Percentiles rank a stretch among this genome's conserved stretches.
Conservation (phyloP, 2,113 vertebrate genomes). For the Lophius piscatorius region DNA sequence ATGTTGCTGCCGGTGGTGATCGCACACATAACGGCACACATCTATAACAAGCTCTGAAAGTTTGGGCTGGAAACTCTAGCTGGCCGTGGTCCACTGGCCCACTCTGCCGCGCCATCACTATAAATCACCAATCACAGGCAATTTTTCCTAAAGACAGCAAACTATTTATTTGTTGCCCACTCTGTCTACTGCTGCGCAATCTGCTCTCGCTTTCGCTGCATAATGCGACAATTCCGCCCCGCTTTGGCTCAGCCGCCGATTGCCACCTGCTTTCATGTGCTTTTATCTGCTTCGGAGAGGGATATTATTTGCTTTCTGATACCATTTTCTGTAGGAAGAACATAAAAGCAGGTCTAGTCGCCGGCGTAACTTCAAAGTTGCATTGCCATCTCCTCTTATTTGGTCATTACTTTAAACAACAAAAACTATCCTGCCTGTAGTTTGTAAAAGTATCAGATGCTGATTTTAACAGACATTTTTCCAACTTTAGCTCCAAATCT, state of each 20-base stretch:
- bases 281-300: constrained; percentile 33
- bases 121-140: constrained; percentile 34
- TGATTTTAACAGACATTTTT: too few species aligned
- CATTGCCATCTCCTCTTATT: background rate
- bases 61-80: constrained; percentile 2
- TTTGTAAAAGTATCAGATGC: too few species aligned
- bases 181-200: constrained; percentile 20
- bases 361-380: background rate
- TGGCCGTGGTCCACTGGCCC: constrained; percentile 44
- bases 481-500: too few species aligned
- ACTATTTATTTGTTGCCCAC: constrained; percentile 43
- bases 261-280: constrained; percentile 36
- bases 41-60: constrained; percentile 23
- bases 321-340: constrained; percentile 16
- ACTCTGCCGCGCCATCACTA: constrained; percentile 1
- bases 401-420: constrained; percentile 1
- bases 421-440: too few species aligned
- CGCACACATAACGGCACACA: background rate
- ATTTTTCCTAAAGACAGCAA: constrained; percentile 19
- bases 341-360: constrained; percentile 39
- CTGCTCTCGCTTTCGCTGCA: constrained; percentile 16
- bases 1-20: background rate
- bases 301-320: constrained; percentile 42
- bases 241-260: constrained; percentile 31
- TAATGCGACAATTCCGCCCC: constrained; percentile 32